Percentiles rank a stretch among this genome's conserved stretches.
These are phyloP conservation scores for Spinus pinus DNA, from an alignment of 2,797 vertebrate species.

Conservation along the genomic window DNA sequence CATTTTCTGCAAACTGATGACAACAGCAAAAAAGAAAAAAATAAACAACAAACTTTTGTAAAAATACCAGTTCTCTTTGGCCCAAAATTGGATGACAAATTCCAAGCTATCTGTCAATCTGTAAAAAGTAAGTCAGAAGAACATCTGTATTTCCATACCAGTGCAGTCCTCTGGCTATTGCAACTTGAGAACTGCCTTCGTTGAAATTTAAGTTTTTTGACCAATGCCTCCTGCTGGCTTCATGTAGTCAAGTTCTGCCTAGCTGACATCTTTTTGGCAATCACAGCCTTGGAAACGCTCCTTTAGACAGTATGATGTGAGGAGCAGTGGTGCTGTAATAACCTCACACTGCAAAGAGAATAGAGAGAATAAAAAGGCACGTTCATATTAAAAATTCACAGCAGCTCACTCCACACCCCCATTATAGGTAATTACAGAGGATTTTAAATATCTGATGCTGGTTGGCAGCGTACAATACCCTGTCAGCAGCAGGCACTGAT, in stretches of 20 bases:
- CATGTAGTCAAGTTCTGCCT: background rate
- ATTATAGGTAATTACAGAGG: conserved; percentile 75
- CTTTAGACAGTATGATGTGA: background rate
- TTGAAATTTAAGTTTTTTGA: background rate
- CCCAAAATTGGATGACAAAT: background rate
- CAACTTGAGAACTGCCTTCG: background rate
- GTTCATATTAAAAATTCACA: conserved; percentile 67
- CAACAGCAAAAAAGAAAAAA: background rate
- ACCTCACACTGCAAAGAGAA: conserved; percentile 8
- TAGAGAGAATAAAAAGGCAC: conserved; percentile 23
- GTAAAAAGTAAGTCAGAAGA: background rate
- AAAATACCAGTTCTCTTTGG: background rate
- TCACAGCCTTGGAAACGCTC: background rate
- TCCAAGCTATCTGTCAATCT: background rate
- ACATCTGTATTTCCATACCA: background rate
- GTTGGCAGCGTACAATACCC: conserved; percentile 67
- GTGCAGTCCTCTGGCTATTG: background rate
- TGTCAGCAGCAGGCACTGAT: conserved; percentile 71
- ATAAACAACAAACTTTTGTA: background rate
- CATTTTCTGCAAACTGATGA: background rate
- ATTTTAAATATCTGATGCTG: conserved; percentile 76
- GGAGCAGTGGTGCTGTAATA: background rate
- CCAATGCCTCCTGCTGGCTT: background rate
- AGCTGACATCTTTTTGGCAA: background rate
- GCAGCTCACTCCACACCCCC: conserved; percentile 43